Evolutionary conservation across 64 coral and sea anemone genomes (phyloP).

Genomic region (Dendronephthya gigantea): DNA sequence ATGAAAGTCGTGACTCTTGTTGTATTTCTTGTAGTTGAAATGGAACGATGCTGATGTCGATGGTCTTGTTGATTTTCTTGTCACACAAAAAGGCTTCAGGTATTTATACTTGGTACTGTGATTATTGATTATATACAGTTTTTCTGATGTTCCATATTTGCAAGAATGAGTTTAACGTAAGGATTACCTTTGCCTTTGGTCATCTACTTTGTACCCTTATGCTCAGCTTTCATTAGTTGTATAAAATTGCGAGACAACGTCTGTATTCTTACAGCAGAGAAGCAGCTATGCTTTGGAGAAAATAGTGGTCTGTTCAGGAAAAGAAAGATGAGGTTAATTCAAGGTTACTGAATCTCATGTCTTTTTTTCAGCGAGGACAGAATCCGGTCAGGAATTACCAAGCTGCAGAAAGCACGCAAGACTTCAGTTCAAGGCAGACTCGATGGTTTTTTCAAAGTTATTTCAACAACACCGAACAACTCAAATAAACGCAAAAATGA

Average conservation of each 20-base stretch:
- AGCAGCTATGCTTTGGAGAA: no score
- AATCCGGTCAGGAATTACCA: slow-evolving; percentile 69
- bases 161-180: background rate
- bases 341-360: no score
- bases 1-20: no score
- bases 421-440: slow-evolving; percentile 76
- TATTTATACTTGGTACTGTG: background rate
- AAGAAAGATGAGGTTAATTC: background rate
- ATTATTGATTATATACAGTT: no score
- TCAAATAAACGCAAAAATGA: slow-evolving; percentile 61
- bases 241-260: no score
- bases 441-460: slow-evolving; percentile 88
- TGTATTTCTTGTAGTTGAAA: no score
- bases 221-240: no score
- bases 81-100: slow-evolving; percentile 90
- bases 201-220: no score
- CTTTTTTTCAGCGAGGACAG: slow-evolving; percentile 66
- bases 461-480: slow-evolving; percentile 33
- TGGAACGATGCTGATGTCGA: slow-evolving; percentile 86
- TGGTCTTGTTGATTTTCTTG: slow-evolving; percentile 64
- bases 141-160: no score
- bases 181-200: no score
- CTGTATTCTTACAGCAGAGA: no score
- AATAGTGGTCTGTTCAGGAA: no score
- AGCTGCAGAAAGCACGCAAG: slow-evolving; percentile 76